These are phyloP conservation scores for Passerina amoena DNA, from an alignment of 2,113 vertebrate genomes.

Conservation along the genomic window DNA sequence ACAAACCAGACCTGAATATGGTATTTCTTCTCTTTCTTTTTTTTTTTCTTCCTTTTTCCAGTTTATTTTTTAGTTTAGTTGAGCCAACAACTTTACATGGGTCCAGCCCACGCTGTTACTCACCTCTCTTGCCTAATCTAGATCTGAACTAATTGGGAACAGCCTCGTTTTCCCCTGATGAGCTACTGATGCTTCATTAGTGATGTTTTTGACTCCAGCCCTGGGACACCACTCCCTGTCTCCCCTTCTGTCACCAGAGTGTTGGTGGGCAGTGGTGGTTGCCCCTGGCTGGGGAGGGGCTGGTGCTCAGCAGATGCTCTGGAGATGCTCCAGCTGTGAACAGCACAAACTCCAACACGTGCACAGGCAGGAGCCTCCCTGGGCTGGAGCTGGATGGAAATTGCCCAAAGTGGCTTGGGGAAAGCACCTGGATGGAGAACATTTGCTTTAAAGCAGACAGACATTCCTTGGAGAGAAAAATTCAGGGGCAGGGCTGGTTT, in stretches of 20 bases:
- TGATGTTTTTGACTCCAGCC: neutral
- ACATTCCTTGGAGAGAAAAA: neutral
- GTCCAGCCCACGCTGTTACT: conserved; percentile 30
- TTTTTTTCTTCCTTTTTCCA: neutral
- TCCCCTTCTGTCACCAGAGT: neutral
- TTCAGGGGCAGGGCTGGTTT: neutral
- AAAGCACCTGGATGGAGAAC: neutral
- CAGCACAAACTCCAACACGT: neutral
- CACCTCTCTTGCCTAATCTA: conserved; percentile 60
- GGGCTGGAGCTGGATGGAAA: neutral
- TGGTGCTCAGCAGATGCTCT: neutral
- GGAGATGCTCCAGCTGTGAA: neutral
- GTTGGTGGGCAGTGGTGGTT: neutral
- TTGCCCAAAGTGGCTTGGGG: neutral
- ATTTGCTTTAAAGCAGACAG: neutral
- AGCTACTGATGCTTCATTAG: conserved; percentile 39
- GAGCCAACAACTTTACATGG: conserved; percentile 21
- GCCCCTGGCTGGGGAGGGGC: neutral
- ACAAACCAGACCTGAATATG: conserved; percentile 49
- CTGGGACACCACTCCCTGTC: neutral
- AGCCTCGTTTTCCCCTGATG: conserved; percentile 17
- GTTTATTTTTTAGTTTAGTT: neutral
- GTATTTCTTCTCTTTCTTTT: neutral
- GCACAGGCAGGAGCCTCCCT: neutral
- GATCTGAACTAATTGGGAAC: conserved; percentile 33